These are phyloP conservation scores for Rhinogobio ventralis DNA, from an alignment of 2,797 vertebrate genomes.

Conservation along the genomic window DNA sequence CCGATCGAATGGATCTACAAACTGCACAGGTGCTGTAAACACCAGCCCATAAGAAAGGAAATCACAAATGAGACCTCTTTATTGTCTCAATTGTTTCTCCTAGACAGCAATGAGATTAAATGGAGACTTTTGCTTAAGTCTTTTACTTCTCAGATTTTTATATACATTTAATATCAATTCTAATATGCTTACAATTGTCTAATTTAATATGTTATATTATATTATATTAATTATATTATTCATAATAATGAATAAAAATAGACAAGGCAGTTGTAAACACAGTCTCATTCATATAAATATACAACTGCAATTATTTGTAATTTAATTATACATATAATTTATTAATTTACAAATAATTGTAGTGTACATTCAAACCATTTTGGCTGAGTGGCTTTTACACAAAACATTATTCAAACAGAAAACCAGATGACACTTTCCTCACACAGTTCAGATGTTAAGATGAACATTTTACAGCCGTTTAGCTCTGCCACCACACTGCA, in stretches of 20 bases:
- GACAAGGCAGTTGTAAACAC: neutral
- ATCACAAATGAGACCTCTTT: neutral
- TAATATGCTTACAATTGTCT: neutral
- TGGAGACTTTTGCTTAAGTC: neutral
- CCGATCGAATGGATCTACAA: slow-evolving; percentile 70
- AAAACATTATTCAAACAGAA: neutral
- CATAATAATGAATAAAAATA: neutral
- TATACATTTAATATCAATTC: neutral
- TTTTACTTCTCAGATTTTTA: neutral
- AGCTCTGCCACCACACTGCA: neutral
- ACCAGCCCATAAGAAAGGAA: neutral
- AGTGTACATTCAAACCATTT: neutral
- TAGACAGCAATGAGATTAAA: neutral
- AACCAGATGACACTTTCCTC: neutral
- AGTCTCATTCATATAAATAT: neutral
- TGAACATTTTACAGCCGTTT: neutral
- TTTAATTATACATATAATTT: neutral
- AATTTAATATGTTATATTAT: neutral
- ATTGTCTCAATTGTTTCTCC: neutral
- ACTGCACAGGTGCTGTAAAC: slow-evolving; percentile 69
- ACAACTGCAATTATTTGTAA: neutral
- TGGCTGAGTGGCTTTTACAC: neutral
- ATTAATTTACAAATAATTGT: neutral
- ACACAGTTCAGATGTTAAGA: neutral
- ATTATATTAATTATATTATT: neutral